phyloP scores from a whole-genome alignment of 2,113 vertebrate species.

The Forbesichthys agassizii region DNA sequence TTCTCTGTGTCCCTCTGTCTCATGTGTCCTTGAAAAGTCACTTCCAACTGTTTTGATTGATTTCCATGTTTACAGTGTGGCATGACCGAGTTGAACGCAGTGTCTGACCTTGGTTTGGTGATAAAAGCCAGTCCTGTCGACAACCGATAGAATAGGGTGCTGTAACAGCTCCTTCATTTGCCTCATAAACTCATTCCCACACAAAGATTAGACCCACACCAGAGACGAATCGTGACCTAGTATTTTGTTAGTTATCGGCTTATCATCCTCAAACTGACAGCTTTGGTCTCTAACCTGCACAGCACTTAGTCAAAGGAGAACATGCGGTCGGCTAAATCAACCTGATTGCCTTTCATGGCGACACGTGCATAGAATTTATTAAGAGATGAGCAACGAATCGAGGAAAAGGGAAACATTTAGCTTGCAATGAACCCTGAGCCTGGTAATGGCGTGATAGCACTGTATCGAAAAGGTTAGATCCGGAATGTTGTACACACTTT shows the following conservation, averaged over 20 bases:
- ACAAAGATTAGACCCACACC: constrained; percentile 6
- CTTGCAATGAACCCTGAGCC: no score
- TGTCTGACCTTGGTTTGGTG: neutral
- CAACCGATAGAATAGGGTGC: constrained; percentile 8
- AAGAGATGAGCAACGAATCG: constrained; percentile 27
- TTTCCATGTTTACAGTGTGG: constrained; percentile 28
- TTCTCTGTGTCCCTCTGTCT: neutral
- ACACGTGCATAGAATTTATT: constrained; percentile 19
- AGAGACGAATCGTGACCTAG: neutral
- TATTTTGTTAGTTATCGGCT: constrained; percentile 17
- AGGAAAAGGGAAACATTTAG: neutral
- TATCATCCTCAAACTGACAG: constrained; percentile 38
- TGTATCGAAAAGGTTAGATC: constrained; percentile 28
- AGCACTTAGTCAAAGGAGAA: constrained; percentile 14
- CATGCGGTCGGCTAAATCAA: constrained; percentile 18
- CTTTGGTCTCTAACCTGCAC: constrained; percentile 2
- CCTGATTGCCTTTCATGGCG: constrained; percentile 24
- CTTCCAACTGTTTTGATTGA: constrained; percentile 29
- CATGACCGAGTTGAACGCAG: constrained; percentile 27
- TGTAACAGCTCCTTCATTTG: constrained; percentile 14
- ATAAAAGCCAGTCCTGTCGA: neutral
- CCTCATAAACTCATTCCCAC: constrained; percentile 14
- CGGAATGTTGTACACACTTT: constrained; percentile 23
- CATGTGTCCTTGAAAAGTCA: neutral
- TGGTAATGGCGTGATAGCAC: constrained; percentile 1